Percentiles rank a stretch among this genome's conserved stretches.
Conservation (phyloP, 2,797 vertebrate species). For the Rhynchonycteris naso region DNA sequence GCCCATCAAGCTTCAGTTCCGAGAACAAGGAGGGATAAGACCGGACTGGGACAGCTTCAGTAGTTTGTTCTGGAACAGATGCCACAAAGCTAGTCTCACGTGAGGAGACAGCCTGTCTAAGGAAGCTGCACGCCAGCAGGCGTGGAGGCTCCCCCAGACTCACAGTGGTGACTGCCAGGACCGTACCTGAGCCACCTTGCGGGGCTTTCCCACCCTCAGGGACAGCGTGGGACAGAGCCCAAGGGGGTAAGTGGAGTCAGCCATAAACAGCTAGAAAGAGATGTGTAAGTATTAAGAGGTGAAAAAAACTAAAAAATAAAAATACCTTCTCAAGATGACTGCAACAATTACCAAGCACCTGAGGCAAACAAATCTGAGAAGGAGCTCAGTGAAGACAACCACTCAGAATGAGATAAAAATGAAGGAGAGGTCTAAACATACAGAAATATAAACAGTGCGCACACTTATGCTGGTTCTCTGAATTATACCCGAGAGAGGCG, state of each 20-base stretch:
- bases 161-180: background rate
- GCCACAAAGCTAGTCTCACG: background rate
- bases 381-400: background rate
- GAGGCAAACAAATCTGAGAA: background rate
- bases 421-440: conserved; percentile 16
- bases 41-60: background rate
- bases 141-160: background rate
- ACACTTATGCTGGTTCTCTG: background rate
- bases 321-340: background rate
- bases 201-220: background rate
- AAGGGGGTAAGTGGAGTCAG: background rate
- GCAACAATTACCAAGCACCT: background rate
- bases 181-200: background rate
- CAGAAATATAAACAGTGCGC: background rate
- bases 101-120: background rate
- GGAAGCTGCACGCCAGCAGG: background rate
- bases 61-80: conserved; percentile 17
- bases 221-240: background rate
- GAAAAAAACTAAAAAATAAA: background rate
- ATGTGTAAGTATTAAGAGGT: background rate
- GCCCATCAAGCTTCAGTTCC: background rate
- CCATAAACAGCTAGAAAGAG: background rate
- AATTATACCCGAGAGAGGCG: conserved; percentile 29
- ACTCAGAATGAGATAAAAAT: conserved; percentile 1
- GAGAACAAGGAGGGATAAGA: background rate